Evolutionary conservation across 2,888 invertebrate genomes (phyloP).

Genomic region (Chrysotoxum bicinctum): DNA sequence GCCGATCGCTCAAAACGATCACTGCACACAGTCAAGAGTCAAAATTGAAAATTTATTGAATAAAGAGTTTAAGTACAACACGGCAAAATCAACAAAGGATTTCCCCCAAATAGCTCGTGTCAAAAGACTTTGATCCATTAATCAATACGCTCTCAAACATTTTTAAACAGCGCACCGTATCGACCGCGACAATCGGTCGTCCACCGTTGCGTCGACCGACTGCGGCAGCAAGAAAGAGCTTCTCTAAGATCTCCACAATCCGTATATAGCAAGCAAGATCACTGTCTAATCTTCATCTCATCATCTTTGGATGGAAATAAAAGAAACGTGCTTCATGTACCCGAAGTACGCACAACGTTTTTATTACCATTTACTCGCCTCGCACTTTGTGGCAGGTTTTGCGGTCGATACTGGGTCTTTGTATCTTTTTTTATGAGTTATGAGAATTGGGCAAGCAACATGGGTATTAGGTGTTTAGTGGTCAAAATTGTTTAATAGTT

Average conservation of each 20-base stretch:
- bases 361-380: constrained; percentile 30
- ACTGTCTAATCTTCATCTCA: constrained; percentile 73
- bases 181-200: constrained; percentile 44
- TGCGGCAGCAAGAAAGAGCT: constrained; percentile 45
- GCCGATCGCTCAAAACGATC: constrained; percentile 66
- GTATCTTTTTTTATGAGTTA: constrained; percentile 20
- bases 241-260: constrained; percentile 27
- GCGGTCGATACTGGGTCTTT: constrained; percentile 49
- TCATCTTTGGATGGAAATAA: constrained; percentile 67
- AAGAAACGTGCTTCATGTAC: constrained; percentile 64
- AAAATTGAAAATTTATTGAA: constrained; percentile 81
- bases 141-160: constrained; percentile 78
- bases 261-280: constrained; percentile 43
- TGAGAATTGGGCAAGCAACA: constrained; percentile 49
- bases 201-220: not conserved
- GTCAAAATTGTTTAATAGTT: constrained; percentile 45
- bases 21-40: constrained; percentile 75
- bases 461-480: constrained; percentile 61
- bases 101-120: constrained; percentile 81
- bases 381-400: constrained; percentile 37
- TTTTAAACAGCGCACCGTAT: constrained; percentile 64
- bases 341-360: constrained; percentile 55
- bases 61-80: constrained; percentile 78
- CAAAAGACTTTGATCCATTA: constrained; percentile 82
- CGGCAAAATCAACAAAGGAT: constrained; percentile 80